phyloP scores from a whole-genome alignment of 2,888 invertebrate genomes.

The Muscina levida region DNA sequence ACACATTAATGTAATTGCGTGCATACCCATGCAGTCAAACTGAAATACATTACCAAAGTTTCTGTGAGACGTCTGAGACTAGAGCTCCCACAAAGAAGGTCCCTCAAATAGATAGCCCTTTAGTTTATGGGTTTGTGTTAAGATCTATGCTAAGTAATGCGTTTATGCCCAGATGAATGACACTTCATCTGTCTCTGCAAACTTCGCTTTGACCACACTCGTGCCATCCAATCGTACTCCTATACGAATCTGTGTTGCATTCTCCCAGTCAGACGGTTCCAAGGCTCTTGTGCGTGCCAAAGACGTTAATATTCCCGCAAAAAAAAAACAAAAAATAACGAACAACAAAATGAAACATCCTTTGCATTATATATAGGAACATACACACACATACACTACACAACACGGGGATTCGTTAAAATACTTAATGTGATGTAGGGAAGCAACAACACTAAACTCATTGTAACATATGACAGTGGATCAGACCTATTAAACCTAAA shows the following conservation, averaged over 20 bases:
- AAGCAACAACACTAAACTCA: slow-evolving; percentile 48
- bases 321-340: slow-evolving; percentile 27
- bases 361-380: slow-evolving; percentile 47
- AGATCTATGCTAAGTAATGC: slow-evolving; percentile 76
- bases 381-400: slow-evolving; percentile 9
- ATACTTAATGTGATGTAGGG: slow-evolving; percentile 38
- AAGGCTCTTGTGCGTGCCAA: slow-evolving; percentile 66
- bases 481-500: slow-evolving; percentile 52
- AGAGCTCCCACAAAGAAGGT: slow-evolving; percentile 65
- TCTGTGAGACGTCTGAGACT: slow-evolving; percentile 55
- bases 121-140: slow-evolving; percentile 68
- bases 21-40: slow-evolving; percentile 26
- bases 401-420: slow-evolving; percentile 41
- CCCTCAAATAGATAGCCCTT: slow-evolving; percentile 61
- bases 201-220: slow-evolving; percentile 65
- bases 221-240: slow-evolving; percentile 29
- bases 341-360: slow-evolving; percentile 58
- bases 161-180: slow-evolving; percentile 78
- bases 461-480: slow-evolving; percentile 59
- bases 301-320: slow-evolving; percentile 64
- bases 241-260: slow-evolving; percentile 35
- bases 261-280: slow-evolving; percentile 23
- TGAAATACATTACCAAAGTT: slow-evolving; percentile 63
- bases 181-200: slow-evolving; percentile 75
- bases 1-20: slow-evolving; percentile 21